Conservation (phyloP, 2,888 invertebrate species). For the Hydraecia micacea region DNA sequence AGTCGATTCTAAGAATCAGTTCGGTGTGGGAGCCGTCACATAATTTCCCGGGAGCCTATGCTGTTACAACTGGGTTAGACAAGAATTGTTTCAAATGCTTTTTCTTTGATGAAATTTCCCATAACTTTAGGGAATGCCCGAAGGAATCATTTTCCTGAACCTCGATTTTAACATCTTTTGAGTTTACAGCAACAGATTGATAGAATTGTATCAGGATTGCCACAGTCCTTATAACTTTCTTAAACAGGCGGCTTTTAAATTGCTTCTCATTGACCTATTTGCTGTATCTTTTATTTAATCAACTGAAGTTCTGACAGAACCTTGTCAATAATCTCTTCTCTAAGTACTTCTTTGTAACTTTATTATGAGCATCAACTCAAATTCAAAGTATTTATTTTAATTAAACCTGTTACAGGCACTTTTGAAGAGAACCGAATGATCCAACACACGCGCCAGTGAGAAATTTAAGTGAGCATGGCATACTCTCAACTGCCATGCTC, state of each 20-base stretch:
- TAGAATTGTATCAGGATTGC: background rate
- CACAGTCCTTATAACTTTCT: background rate
- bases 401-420: too few species aligned
- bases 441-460: too few species aligned
- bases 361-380: background rate
- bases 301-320: conserved; percentile 13
- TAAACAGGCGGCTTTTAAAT: conserved; percentile 5
- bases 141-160: background rate
- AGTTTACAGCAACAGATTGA: background rate
- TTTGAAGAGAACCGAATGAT: too few species aligned
- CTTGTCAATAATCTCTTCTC: background rate
- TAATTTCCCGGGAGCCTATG: background rate
- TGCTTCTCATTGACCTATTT: conserved; percentile 9
- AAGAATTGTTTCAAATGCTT: background rate
- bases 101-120: background rate
- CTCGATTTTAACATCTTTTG: background rate
- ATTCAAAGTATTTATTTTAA: too few species aligned
- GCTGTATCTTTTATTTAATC: background rate
- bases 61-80: background rate
- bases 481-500: too few species aligned
- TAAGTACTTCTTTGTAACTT: background rate
- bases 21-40: background rate
- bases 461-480: too few species aligned
- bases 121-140: background rate
- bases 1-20: background rate